Percentiles rank a stretch among this genome's conserved stretches.
phyloP scores from a whole-genome alignment of 35 echinoderm and acorn worm species.

The Holothuria glaberrima region DNA sequence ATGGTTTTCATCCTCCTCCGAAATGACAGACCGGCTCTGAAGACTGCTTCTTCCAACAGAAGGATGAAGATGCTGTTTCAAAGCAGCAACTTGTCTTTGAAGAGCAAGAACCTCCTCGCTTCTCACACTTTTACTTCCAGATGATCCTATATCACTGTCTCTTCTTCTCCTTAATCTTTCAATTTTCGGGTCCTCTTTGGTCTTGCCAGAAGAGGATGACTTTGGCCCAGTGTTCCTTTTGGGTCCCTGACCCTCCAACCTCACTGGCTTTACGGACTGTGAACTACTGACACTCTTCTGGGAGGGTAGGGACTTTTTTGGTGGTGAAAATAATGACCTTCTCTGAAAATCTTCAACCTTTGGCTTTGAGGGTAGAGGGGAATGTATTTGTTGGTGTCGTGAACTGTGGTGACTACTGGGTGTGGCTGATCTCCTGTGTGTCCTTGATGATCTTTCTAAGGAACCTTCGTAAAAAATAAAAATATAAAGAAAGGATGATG shows the following conservation, averaged over 20 bases:
- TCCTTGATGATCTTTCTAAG: constrained; percentile 13
- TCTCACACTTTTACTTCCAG: constrained; percentile 32
- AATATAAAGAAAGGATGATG: background rate
- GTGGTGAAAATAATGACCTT: background rate
- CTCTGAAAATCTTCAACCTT: constrained; percentile 44
- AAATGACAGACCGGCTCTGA: background rate
- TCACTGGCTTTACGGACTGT: background rate
- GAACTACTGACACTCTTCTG: background rate
- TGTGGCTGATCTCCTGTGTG: background rate
- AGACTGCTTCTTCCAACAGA: background rate
- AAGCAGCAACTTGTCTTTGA: background rate
- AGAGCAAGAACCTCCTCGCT: constrained; percentile 38
- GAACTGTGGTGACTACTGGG: constrained; percentile 19
- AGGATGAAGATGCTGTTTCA: constrained; percentile 2
- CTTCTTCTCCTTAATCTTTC: background rate
- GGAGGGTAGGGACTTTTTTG: background rate
- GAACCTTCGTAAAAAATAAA: background rate
- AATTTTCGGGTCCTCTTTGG: background rate
- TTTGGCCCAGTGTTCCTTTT: background rate
- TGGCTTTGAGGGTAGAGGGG: constrained; percentile 41
- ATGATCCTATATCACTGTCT: constrained; percentile 32
- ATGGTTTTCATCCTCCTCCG: too few relatives aligned
- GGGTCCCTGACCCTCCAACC: too few relatives aligned
- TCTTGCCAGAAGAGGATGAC: too few relatives aligned
- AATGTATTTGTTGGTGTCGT: constrained; percentile 9